Evolutionary conservation across 2,113 vertebrate genomes (phyloP), one percentile per base, ranked within the genome.

Genomic region (Pyrgilauda ruficollis): DNA sequence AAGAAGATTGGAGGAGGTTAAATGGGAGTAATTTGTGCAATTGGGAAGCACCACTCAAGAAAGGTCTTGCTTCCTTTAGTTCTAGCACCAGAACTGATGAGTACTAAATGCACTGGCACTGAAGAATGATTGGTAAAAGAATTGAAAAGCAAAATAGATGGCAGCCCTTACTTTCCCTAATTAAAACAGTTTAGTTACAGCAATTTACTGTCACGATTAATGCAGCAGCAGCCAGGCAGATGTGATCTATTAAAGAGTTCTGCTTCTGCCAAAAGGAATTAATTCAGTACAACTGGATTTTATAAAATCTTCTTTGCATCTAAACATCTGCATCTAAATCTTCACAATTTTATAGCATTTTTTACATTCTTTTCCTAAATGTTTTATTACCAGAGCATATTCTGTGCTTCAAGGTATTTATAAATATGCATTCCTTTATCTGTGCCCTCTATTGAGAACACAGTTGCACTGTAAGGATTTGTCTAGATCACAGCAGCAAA

Each of bases 131-230:
- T 47, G 50, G 41, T 69, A 31, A 87, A 91, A 85, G 22, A 83
- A 52, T 0, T 58, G 56, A 72, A 80, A 96, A 94, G 52, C 35
- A 90, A 94, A 89, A 92, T 68, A 91, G 87, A 92, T 83, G n/a
- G 30, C 69, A 87, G 53, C 39, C 83, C 35, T 90, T 80, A 86
- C 24, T 90, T 79, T 93, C 20, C 47, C 35, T 93, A 85, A 94
- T 94, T 95, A 87, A 91, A 96, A 90, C 18, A 84, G 80, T 94
- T 96, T 82, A 94, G 66, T 89, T 93, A 90, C 59, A 92, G 79
- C 52, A 94, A 82, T 58, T 91, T 83, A 64, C 55, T 90, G 66
- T 91, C 73, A 84, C 22, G 1, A 93, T 94, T 80, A 90, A 95
- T 61, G 47, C 59, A 91, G 47, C 81, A 91, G 64, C 66, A 92